These are phyloP conservation scores for Anticlea derivata DNA, from an alignment of 2,888 invertebrate species.

Conservation along the genomic window DNA sequence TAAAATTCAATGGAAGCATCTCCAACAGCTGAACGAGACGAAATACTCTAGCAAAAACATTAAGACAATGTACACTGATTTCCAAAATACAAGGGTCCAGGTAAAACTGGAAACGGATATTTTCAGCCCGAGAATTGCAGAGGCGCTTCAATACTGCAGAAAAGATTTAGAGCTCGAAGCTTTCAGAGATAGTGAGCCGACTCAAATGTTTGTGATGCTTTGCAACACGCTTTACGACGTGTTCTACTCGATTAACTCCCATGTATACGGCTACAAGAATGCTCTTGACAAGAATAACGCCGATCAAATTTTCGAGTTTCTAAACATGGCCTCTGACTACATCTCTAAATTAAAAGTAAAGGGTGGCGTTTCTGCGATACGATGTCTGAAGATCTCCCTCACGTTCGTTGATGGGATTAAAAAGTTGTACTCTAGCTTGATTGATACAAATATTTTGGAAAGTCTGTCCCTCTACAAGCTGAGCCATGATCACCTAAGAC, in stretches of 20 bases:
- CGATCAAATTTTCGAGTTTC: conserved; percentile 9
- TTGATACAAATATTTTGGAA: conserved; percentile 10
- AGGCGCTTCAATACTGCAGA: conserved; percentile 12
- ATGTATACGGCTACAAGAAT: conserved; percentile 9
- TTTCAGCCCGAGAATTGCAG: conserved; percentile 4
- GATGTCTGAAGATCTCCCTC: not conserved
- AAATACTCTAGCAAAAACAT: not conserved
- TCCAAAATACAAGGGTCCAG: not conserved
- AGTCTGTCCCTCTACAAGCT: conserved; percentile 8
- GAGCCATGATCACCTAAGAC: conserved; percentile 7
- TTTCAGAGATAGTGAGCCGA: conserved; percentile 9
- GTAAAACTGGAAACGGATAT: not conserved
- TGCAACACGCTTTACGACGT: conserved; percentile 14
- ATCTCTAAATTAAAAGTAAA: conserved; percentile 3
- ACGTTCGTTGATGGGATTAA: conserved; percentile 6
- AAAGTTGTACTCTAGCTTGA: conserved; percentile 4
- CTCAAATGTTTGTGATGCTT: conserved; percentile 11
- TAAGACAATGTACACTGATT: conserved; percentile 7
- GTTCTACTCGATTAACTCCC: conserved; percentile 4
- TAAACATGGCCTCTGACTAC: conserved; percentile 4
- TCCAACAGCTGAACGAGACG: conserved; percentile 6
- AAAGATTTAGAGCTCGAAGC: conserved; percentile 3
- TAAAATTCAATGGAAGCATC: conserved; percentile 6
- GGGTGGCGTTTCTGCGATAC: not conserved
- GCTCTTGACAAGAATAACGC: conserved; percentile 11